Evolutionary conservation across 2,797 vertebrate genomes (phyloP).

Genomic region (Xyrichtys novacula): DNA sequence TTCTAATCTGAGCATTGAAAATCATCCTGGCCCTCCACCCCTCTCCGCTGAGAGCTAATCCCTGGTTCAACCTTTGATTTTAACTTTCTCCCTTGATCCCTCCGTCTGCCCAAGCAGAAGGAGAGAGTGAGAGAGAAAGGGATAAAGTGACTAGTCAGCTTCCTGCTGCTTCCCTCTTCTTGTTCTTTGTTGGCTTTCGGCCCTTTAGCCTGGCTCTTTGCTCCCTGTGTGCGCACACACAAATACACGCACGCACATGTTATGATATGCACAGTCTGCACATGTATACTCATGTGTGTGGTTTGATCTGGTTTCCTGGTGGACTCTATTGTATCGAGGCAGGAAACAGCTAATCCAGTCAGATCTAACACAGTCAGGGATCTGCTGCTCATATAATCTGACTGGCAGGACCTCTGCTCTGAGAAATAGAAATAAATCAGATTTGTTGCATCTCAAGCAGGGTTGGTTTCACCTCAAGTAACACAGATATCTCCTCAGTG

Average conservation of each 20-base stretch:
- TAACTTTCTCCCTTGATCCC: conserved; percentile 67
- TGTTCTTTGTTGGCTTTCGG: conserved; percentile 78
- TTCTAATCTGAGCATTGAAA: conserved; percentile 37
- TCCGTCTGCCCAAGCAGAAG: conserved; percentile 50
- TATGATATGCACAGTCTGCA: conserved; percentile 58
- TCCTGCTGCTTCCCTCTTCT: conserved; percentile 76
- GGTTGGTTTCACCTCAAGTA: neutral
- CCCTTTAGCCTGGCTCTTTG: conserved; percentile 64
- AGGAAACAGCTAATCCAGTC: conserved; percentile 80
- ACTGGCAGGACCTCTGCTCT: conserved; percentile 45
- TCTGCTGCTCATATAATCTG: conserved; percentile 59
- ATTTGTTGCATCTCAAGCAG: neutral
- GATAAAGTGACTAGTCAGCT: conserved; percentile 77
- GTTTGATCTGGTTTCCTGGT: conserved; percentile 77
- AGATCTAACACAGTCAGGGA: conserved; percentile 64
- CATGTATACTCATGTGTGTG: conserved; percentile 57
- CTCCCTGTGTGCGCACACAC: conserved; percentile 53
- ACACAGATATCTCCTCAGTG: neutral
- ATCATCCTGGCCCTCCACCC: conserved; percentile 21
- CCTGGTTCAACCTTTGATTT: conserved; percentile 79
- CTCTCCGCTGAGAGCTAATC: conserved; percentile 73
- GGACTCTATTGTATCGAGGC: conserved; percentile 70
- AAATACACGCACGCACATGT: conserved; percentile 43
- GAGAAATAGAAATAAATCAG: conserved; percentile 37
- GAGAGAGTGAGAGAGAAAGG: conserved; percentile 14